Base-by-base conservation (phyloP, 2,888 invertebrate species). In the Idaea straminata region DNA sequence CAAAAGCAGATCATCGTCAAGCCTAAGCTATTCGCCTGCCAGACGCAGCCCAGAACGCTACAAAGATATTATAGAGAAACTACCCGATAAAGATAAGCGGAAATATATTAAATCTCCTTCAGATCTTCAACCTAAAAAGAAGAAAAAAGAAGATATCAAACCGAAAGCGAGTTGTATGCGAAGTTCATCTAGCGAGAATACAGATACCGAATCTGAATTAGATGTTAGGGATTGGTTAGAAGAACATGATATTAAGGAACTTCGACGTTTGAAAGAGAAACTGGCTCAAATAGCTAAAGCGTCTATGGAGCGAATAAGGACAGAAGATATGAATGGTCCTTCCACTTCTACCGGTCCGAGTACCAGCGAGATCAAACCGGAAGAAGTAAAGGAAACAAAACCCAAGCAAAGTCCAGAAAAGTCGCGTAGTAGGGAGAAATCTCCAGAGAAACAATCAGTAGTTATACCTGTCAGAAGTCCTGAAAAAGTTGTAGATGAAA, bases 281-380 rank as follows among this genome's bases (percentile, higher is more conserved):
- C 94, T 82, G 94, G 96, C 65, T 93, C 96, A 69, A 69, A 96
- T 96, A 85, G 96, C 96, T 2, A 96, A 95, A 77, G 96, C 96
- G 2, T 81, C 87, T 0, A 79, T 87, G 58, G 86, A 87, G 71
- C 76, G 80, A n/a, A 79, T 74, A 64, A 73, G 82, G 58, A 71
- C 64, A 16, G 85, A 83, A 58, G 86, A 83, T 59, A 74, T 74
- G 6, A 82, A 79, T 63, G 83, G 79, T 5, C 85, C 87, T 5
- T 85, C 87, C 4, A 84, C 85, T 7, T 83, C 87, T 2, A 80
- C 68, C 61, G 64, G 66, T 64, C 58, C 62, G 34, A 65, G 66
- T 34, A 57, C 16, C 16, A 34, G 25, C 10, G 65, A 64, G 25
- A 15, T 60, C 25, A 65, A 65, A 57, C 6, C 15, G 4, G 25